Base-by-base conservation (phyloP, 2,113 vertebrate genomes). In the Irena cyanogastra region DNA sequence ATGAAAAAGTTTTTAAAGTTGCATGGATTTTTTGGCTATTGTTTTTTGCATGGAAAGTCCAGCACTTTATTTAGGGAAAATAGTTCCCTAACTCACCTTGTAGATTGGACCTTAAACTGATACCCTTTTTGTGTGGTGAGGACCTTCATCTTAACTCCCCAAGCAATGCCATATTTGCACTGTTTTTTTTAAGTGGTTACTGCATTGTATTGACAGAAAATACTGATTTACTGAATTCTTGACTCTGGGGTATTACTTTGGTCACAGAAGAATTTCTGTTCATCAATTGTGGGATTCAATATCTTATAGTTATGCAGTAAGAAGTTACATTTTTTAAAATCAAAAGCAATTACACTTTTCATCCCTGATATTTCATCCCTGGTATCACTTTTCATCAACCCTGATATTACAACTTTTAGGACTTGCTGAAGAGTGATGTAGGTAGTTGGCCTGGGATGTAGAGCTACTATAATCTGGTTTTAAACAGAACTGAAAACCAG, bases 371-470 rank as follows among this genome's bases (percentile, higher is more conserved):
- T 86, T 88, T 3, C 57, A 84, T 87, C 16, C 53, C 50, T 93
- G 39, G 9, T 90, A 30, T 86, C 17, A 7, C 27, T 96, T 93
- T 61, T 3, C 57, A 84, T 87, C 83, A 61, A 76, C 16, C 53
- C 50, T 93, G 39, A 9, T 90, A 30, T 86, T 88, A 78, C 31
- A 93, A 65, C 59, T 94, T 97, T 82, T 84, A 95, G 91, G 79
- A 92, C 77, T 95, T 97, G 91, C 83, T 93, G 74, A 93, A 90
- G 93, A 91, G 50, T 23, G 30, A 37, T 78, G 69, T 84, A 57
- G 84, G 93, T 93, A 92, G 93, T 84, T 97, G 95, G 94, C 87
- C 91, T 95, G 92, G 95, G 91, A 91, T 95, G 74, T 72, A 92
- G 96, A 97, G 91, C 72, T 94, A 89, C 82, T n/a, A n/a, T n/a